These are phyloP conservation scores for Xenus cinereus DNA, from an alignment of 2,113 vertebrate genomes.

Conservation along the genomic window DNA sequence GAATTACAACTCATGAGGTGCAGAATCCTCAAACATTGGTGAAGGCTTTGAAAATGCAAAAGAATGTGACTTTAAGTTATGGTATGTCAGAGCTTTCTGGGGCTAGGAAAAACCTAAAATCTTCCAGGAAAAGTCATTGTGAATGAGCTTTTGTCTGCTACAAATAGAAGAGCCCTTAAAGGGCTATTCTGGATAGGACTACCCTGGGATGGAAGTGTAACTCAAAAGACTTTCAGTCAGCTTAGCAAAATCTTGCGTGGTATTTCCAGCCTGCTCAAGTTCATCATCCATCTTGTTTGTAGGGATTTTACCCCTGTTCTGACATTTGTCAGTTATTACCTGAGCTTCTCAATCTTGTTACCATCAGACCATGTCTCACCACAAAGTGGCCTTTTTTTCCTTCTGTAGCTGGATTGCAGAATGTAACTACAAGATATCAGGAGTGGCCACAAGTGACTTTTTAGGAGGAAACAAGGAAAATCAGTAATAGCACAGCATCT, in stretches of 20 bases:
- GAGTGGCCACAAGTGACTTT: neutral
- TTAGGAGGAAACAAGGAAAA: neutral
- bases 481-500: neutral
- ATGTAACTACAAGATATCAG: neutral
- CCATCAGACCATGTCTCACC: neutral
- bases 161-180: neutral
- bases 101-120: neutral
- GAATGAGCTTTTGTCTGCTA: neutral
- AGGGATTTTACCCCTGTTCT: neutral
- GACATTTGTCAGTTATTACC: neutral
- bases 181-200: neutral
- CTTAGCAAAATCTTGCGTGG: neutral
- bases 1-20: neutral
- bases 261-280: neutral
- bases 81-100: neutral
- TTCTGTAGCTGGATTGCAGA: neutral
- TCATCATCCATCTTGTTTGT: neutral
- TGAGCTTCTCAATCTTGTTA: neutral
- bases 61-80: neutral
- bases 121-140: neutral
- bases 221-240: neutral
- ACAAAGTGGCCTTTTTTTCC: neutral
- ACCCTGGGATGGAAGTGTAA: neutral
- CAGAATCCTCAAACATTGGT: neutral
- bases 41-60: neutral